A percentile compares a stretch with the other conserved stretches of the same genome.
Conservation (phyloP, 2,888 invertebrate genomes). For the Cyclophora albipunctata region DNA sequence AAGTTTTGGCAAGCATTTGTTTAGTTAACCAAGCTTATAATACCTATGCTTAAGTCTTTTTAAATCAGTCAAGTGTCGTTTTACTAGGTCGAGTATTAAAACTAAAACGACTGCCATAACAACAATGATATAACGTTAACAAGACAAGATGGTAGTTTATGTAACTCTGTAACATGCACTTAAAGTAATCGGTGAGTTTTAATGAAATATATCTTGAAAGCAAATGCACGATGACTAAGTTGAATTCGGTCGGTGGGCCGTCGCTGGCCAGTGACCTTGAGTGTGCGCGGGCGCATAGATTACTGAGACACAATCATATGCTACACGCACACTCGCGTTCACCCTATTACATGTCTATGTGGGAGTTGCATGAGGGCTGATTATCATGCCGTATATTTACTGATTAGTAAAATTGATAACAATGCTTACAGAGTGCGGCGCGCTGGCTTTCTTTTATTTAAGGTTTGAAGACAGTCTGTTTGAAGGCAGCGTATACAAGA, state of each 20-base stretch:
- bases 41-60: too few relatives aligned
- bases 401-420: conserved; percentile 14
- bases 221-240: conserved; percentile 40
- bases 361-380: conserved; percentile 25
- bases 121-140: too few relatives aligned
- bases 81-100: too few relatives aligned
- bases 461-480: too few relatives aligned
- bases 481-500: too few relatives aligned
- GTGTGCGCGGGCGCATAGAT: conserved; percentile 55
- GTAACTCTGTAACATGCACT: too few relatives aligned
- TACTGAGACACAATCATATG: conserved; percentile 38
- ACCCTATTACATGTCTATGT: conserved; percentile 24
- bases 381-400: conserved; percentile 19
- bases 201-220: conserved; percentile 15
- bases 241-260: conserved; percentile 52
- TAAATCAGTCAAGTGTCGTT: too few relatives aligned
- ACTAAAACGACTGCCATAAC: too few relatives aligned
- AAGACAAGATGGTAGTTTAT: not conserved
- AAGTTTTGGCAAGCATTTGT: too few relatives aligned
- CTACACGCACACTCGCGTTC: conserved; percentile 24
- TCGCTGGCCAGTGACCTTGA: conserved; percentile 66
- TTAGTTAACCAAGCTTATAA: too few relatives aligned
- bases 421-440: not conserved
- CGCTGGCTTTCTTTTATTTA: not conserved
- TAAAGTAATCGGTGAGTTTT: too few relatives aligned